Base-by-base conservation (phyloP, 2,888 invertebrate species). In the Fabriciana adippe region DNA sequence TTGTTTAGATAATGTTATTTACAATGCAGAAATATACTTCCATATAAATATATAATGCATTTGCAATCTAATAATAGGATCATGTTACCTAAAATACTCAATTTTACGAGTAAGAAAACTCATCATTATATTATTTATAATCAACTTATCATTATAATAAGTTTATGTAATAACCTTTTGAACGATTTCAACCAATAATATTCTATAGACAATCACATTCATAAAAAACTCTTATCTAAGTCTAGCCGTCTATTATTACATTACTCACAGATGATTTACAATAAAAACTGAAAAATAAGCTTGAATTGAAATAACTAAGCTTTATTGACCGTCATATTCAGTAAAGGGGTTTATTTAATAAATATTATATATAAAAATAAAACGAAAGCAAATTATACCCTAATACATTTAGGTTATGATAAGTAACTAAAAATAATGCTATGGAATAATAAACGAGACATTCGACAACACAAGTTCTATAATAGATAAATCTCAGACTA, bases 171-270 rank as follows among this genome's bases (percentile, higher is more conserved):
- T 15, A 18, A 45, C 15, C 21, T 57, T 41, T 47, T 5, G 45
- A 47, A 59, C n/a, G 26, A 59, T 59, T n/a, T 47, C 47, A 59
- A 26, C 47, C 21, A 45, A 57, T 47, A 57, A 47, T 57, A 18
- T 47, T 21, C 15, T 21, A 47, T 47, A 15, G 15, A 57, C 15
- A 41, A 6, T 4, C 21, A 47, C 57, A 47, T 11, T 57, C 21
- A 21, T 57, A 47, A 57, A n/a, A 15, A 41, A 41, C 13, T 21
- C 21, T 47, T 26, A 47, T 15, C 21, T 57, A 45, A 13, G n/a
- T 57, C 45, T 57, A 57, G 56, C 56, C 56, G 26, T 16, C 6
- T 15, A 47, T 13, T 47, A 47, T 57, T 57, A 47, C n/a, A 21
- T 26, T 26, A 47, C n/a, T 4, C n/a, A 47, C 26, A 47, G 6